These are phyloP conservation scores for Cercocebus atys DNA, from an alignment of 2,113 vertebrate species.

Conservation along the genomic window DNA sequence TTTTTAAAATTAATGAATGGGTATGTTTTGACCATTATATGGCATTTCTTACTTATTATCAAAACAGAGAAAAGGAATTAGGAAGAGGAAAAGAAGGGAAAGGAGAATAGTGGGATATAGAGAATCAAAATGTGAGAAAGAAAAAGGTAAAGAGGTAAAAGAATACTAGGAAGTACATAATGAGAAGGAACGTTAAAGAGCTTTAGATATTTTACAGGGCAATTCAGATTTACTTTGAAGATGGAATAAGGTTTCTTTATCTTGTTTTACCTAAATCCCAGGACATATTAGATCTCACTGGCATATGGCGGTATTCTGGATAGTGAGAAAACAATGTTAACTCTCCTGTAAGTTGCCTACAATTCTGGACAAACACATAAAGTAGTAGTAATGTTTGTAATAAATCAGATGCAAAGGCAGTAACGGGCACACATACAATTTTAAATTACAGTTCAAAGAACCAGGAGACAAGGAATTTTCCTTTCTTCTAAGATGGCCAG, in stretches of 20 bases:
- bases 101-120: not conserved
- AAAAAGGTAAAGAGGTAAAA: not conserved
- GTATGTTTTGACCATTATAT: not conserved
- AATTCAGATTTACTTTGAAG: constrained; percentile 17
- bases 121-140: not conserved
- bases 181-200: not conserved
- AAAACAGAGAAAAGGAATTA: not conserved
- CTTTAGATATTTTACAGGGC: not conserved
- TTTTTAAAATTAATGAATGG: not conserved
- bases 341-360: not conserved
- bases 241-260: not conserved
- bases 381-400: not conserved
- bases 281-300: not conserved
- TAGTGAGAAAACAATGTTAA: not conserved
- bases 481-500: not conserved
- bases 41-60: not conserved
- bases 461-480: not conserved
- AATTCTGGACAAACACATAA: not conserved
- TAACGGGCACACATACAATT: not conserved
- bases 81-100: not conserved
- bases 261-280: not conserved
- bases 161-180: not conserved
- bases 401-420: not conserved
- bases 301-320: not conserved
- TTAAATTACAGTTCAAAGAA: constrained; percentile 5